phyloP scores from a whole-genome alignment of 1,140 invertebrate species.

The Araneus ventricosus region DNA sequence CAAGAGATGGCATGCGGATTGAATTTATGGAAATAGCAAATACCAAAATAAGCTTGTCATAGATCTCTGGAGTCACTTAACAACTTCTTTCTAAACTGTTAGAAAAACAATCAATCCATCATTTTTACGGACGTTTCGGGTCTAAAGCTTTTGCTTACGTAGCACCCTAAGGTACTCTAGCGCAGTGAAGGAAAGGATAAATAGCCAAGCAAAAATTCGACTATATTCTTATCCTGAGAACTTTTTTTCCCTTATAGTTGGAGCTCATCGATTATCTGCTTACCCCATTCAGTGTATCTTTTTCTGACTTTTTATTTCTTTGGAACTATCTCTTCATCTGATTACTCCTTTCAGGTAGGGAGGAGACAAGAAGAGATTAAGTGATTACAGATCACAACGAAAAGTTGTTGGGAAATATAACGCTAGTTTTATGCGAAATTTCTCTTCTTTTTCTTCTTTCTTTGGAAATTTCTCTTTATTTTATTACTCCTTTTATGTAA shows the following conservation, averaged over 20 bases:
- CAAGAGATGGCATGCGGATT: too few relatives aligned
- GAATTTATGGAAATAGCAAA: too few relatives aligned
- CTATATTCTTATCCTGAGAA: not conserved
- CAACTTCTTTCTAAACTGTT: not conserved
- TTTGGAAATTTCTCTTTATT: not conserved
- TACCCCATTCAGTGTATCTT: not conserved
- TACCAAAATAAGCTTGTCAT: too few relatives aligned
- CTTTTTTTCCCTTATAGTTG: not conserved
- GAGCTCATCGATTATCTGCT: not conserved
- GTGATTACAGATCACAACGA: not conserved
- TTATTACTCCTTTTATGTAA: not conserved
- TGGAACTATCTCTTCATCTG: not conserved
- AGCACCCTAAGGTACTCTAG: not conserved
- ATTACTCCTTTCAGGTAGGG: not conserved
- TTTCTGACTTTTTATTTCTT: not conserved
- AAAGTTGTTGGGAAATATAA: conserved; percentile 5
- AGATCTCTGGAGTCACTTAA: too few relatives aligned
- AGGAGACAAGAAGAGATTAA: not conserved
- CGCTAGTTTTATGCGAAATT: conserved; percentile 31
- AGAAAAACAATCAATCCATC: conserved; percentile 17
- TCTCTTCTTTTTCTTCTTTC: not conserved
- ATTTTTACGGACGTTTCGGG: too few relatives aligned
- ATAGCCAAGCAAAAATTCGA: not conserved
- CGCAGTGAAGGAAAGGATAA: not conserved
- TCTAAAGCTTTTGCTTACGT: not conserved